Evolutionary conservation across 2,797 vertebrate genomes (phyloP), one percentile per base, ranked within the genome.

Genomic region (Chromobotia macracanthus): DNA sequence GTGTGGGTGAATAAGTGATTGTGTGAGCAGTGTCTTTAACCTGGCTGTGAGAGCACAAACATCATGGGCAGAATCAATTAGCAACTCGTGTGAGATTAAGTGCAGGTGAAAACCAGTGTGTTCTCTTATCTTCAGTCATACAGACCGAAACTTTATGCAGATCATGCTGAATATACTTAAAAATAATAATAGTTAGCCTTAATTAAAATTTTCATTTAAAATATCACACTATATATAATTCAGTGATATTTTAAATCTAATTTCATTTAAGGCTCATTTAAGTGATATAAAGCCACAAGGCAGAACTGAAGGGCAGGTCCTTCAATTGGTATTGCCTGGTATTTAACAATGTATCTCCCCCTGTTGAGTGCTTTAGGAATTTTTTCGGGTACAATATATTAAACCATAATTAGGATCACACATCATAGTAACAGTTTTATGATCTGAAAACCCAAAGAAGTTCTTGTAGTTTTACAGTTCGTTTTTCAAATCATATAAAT

Each of bases 91-190:
- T 41, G 46, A 51, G 60, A 77, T 68, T 77, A 70, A 67, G 72
- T 70, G 8, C 72, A 80, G 46, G 53, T 78, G 44, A 80, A 31
- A n/a, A 63, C 23, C 18, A 15, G 16, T 31, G 18, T 67, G 69
- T 74, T 73, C 73, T 73, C 79, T 81, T 81, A 84, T 81, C 75
- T 70, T 41, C 38, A 58, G 38, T 72, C 44, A 19, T 50, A 44
- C 3, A 21, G 28, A 46, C 15, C 21, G 75, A 35, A 84, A 74
- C 60, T 64, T 64, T 23, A 55, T 60, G 11, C 19, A 46, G 8
- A 44, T 10, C 44, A 63, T 28, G 64, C 28, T 55, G 21, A 79
- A 58, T 67, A 51, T 41, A 18, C 21, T 41, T 15, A 73, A 46
- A 25, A 60, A 76, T 5, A 5, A 18, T 31, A 31, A 44, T 44